phyloP scores from a whole-genome alignment of 2,113 vertebrate species.

The Mustelus asterias region DNA sequence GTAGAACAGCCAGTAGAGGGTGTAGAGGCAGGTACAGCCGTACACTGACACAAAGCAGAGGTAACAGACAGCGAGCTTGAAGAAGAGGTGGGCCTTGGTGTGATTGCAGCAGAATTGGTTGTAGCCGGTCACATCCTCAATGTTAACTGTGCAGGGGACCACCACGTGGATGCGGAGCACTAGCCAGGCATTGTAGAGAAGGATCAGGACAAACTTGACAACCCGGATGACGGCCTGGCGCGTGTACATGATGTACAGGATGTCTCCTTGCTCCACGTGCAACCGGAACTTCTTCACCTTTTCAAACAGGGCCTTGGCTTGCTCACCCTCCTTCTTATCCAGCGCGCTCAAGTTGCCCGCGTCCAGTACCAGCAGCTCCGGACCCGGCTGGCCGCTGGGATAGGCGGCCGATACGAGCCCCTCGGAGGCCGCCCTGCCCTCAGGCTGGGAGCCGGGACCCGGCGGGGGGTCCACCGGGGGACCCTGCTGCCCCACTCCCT shows the following conservation, averaged over 20 bases:
- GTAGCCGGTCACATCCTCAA: constrained; percentile 72
- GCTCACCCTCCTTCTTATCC: constrained; percentile 56
- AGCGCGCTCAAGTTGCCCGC: constrained; percentile 56
- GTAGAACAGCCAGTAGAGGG: constrained; percentile 80
- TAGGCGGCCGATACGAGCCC: constrained; percentile 48
- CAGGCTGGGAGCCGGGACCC: constrained; percentile 47
- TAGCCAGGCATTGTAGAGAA: constrained; percentile 63
- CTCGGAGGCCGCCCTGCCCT: constrained; percentile 38
- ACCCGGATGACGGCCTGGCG: constrained; percentile 74
- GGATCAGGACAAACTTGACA: constrained; percentile 70
- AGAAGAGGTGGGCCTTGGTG: constrained; percentile 79
- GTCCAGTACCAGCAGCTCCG: constrained; percentile 61
- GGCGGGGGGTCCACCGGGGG: background rate
- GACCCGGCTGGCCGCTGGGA: constrained; percentile 50
- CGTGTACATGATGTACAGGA: constrained; percentile 67
- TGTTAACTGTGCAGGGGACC: constrained; percentile 67
- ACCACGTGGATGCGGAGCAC: constrained; percentile 69
- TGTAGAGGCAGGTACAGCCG: constrained; percentile 73
- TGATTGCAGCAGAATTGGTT: constrained; percentile 78
- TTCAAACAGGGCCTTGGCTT: background rate
- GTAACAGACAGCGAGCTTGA: constrained; percentile 76
- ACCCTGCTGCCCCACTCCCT: constrained; percentile 43
- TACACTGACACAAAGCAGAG: constrained; percentile 74
- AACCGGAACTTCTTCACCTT: background rate
- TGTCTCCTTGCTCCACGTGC: background rate